Evolutionary conservation across 2,797 vertebrate genomes (phyloP), one percentile per base, ranked within the genome.

Genomic region (Chloroceryle inda): DNA sequence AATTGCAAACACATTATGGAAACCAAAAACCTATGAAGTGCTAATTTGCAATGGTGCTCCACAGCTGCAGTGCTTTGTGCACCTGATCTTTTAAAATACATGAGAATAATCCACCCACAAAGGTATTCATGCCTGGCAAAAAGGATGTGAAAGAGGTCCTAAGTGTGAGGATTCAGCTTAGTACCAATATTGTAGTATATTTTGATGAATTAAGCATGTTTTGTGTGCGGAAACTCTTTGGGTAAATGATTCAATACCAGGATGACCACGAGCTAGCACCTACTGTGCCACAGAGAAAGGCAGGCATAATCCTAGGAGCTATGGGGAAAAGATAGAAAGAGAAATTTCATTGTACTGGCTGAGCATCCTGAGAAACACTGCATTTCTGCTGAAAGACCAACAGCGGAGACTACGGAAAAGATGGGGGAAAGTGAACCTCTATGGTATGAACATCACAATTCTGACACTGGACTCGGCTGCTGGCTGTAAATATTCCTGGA

Each of bases 381-480:
- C 11, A 26, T 15, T 68, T 19, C 2, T 16, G 21, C 2, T 24
- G 38, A 21, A 18, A 55, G 35, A 52, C 31, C 35, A 4, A 52
- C 2, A 8, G 10, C 7, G 22, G 53, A 73, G 33, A 52, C 47
- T 64, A 4, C 1, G 12, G 31, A 10, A 45, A 29, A 61, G 50
- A 31, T 4, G 29, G 20, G 44, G 47, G 47, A 17, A 45, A 42
- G 63, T 6, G 23, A 20, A 29, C 12, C 24, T 64, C 67, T 8
- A 1, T 9, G 27, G 3, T 1, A 21, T 42, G 26, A 74, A 68
- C 21, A 50, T 20, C 29, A 5, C 2, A 10, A 45, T 1, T 63
- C 20, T 6, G 11, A 27, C 44, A 10, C 1, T 1, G 33, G 19
- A 10, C 14, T 15, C 0, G 0, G 62, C 35, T 59, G 19, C 37